Conservation (phyloP, 2,113 vertebrate species). For the Microcebus ravelobensis region DNA sequence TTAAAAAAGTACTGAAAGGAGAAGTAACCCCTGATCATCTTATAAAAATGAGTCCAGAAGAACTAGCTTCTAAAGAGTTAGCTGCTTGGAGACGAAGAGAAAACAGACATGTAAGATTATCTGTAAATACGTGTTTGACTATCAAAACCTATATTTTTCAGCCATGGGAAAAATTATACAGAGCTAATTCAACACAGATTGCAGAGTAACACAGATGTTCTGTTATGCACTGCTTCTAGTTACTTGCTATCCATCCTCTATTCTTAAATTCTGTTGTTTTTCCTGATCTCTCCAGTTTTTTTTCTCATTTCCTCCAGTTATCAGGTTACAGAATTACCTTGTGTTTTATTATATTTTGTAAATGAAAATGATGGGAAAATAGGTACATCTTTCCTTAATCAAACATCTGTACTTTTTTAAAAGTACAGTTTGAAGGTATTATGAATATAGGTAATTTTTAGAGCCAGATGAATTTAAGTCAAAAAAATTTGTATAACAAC, state of each 20-base stretch:
- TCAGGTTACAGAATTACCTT: neutral
- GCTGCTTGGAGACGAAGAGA: constrained; percentile 98
- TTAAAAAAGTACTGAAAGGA: constrained; percentile 96
- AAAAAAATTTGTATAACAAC: neutral
- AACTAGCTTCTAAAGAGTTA: constrained; percentile 97
- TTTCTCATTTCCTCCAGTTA: neutral
- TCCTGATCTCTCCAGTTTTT: neutral
- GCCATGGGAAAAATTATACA: neutral
- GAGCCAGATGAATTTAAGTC: constrained; percentile 2
- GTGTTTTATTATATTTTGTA: constrained; percentile 15
- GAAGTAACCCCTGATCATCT: constrained; percentile 96
- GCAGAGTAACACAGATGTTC: neutral
- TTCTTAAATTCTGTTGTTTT: constrained; percentile 41
- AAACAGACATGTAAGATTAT: constrained; percentile 94
- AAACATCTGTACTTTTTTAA: neutral
- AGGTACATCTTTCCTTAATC: neutral
- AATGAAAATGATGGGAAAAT: neutral
- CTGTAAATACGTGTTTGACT: neutral
- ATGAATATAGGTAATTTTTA: constrained; percentile 32
- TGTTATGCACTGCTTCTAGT: neutral
- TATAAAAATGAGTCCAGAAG: constrained; percentile 98
- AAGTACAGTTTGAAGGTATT: neutral
- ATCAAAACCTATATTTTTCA: neutral
- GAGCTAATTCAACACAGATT: neutral
- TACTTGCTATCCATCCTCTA: neutral